phyloP scores from a whole-genome alignment of 2,113 vertebrate species.

The Nibea coibor region DNA sequence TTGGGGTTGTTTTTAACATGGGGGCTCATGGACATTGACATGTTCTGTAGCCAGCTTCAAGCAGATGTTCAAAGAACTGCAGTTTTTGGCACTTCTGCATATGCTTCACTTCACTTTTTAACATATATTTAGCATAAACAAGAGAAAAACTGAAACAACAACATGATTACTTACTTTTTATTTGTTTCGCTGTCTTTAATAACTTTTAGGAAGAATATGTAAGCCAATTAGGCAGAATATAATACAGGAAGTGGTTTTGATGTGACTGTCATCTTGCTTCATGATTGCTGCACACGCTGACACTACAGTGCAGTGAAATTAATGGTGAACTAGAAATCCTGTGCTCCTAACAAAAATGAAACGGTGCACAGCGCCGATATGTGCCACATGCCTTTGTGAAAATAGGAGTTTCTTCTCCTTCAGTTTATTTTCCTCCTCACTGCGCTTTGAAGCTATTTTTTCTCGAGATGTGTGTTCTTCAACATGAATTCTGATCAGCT shows the following conservation, averaged over 20 bases:
- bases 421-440: slow-evolving; percentile 39
- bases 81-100: too few relatives aligned
- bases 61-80: too few relatives aligned
- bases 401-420: slow-evolving; percentile 11
- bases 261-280: neutral
- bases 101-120: neutral
- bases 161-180: neutral
- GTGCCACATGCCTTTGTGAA: neutral
- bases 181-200: neutral
- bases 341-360: neutral
- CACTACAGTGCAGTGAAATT: neutral
- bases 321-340: neutral
- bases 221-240: neutral
- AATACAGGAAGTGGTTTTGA: slow-evolving; percentile 9
- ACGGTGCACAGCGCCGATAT: neutral
- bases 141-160: neutral
- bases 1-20: too few relatives aligned
- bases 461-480: slow-evolving; percentile 26
- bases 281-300: neutral
- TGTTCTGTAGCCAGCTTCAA: too few relatives aligned
- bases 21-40: too few relatives aligned
- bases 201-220: neutral
- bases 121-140: neutral
- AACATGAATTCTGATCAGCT: slow-evolving; percentile 55
- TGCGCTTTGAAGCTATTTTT: slow-evolving; percentile 57